These are phyloP conservation scores for Horisme vitalbata DNA, from an alignment of 2,888 invertebrate genomes.

Conservation along the genomic window DNA sequence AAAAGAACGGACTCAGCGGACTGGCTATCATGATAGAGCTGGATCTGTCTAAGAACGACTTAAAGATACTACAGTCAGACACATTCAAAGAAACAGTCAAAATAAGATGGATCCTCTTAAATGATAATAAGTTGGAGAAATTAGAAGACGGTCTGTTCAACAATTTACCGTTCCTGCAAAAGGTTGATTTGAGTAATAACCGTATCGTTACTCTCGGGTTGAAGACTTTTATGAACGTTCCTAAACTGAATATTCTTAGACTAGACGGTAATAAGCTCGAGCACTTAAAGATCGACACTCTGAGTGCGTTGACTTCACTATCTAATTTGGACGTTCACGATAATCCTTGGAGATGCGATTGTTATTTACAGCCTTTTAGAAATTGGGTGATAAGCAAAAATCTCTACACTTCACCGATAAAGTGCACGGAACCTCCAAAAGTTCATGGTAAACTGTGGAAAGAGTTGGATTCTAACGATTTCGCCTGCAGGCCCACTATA, in stretches of 20 bases:
- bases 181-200: conserved; percentile 90
- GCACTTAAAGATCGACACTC: conserved; percentile 85
- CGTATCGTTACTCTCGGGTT: conserved; percentile 86
- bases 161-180: conserved; percentile 88
- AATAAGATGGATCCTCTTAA: conserved; percentile 87
- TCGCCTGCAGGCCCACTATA: conserved; percentile 92
- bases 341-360: conserved; percentile 96
- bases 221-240: conserved; percentile 87
- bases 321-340: conserved; percentile 89
- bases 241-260: conserved; percentile 86
- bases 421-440: conserved; percentile 87
- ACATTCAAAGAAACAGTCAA: conserved; percentile 88
- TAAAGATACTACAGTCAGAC: conserved; percentile 85
- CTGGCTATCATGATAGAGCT: conserved; percentile 91
- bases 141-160: conserved; percentile 90
- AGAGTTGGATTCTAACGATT: conserved; percentile 86
- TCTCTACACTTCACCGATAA: conserved; percentile 88
- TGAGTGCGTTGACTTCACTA: conserved; percentile 85
- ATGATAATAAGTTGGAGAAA: conserved; percentile 88
- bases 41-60: conserved; percentile 89
- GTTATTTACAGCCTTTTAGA: conserved; percentile 89
- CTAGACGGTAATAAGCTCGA: conserved; percentile 89
- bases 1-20: conserved; percentile 89
- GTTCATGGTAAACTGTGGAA: conserved; percentile 89
- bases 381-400: conserved; percentile 89